Base-by-base conservation (phyloP, 1,140 invertebrate species). In the Brachionus sp. region DNA sequence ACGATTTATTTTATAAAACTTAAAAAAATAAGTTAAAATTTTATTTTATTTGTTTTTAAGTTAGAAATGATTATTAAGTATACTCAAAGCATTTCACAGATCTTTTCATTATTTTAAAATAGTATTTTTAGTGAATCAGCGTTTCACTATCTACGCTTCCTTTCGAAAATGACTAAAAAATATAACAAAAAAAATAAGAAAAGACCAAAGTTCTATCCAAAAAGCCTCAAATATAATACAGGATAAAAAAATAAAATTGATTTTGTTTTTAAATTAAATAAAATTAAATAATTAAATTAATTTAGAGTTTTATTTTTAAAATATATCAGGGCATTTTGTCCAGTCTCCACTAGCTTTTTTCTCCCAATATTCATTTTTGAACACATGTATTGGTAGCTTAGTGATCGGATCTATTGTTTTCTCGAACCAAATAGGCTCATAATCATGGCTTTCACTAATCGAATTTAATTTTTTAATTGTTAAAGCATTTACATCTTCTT, bases 271-370 rank as follows among this genome's bases (percentile, higher is more conserved):
- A 23, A 57, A 19, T 25, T 57, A n/a, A 57, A 53, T 53, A 53
- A 16, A 46, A 46, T 46, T 4, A 50, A 50, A 50, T 19, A 57
- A 57, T 9, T 1, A 23, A 57, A 57, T 57, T 9, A 57, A 57
- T 57, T 57, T 23, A 68, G 29, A 2, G 29, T 29, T 29, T 35
- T 68, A 29, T 35, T 68, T 73, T 84, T 68, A 84, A 80, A 80
- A 98, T 89, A 99, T 98, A 87, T 96, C 92, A 23, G 96, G 96
- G 91, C 97, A 98, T 86, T 88, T 90, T 33, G 91, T 89, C 96
- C 97, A 99, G 88, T 98, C 93, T 86, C 93, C 92, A 84, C 91
- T 92, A 84, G 92, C 91, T 90, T 99, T 99, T 87, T 92, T 92
- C 78, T 94, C 91, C 97, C 97, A 99, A 90, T 99, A 99, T 85